Evolutionary conservation across 2,113 vertebrate species (phyloP), one percentile per base, ranked within the genome.

Genomic region (Ictidomys tridecemlineatus): DNA sequence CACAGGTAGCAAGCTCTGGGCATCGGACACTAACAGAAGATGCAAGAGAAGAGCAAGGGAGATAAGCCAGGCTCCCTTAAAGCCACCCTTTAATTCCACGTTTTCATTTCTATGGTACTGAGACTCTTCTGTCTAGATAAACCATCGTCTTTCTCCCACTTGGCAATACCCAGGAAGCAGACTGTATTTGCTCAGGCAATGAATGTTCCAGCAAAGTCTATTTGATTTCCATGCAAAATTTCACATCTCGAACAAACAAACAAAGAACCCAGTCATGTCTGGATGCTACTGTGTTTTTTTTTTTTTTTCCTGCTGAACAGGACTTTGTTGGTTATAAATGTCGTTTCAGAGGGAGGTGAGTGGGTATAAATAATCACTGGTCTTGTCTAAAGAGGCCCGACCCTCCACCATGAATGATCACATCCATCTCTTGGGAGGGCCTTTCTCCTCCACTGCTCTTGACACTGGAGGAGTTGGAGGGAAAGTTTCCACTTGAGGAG

Each of bases 381-480:
- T 45, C 48, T 74, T 45, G 20, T 78, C 48, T 8, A 34, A n/a
- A 92, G 77, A 74, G 48, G 39, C 28, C 73, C 88, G 48, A 30
- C n/a, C 48, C 73, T 93, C 30, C 28, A 5, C 45, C 42, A 65
- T 4, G 13, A 79, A 58, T 45, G 61, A 80, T 48, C 82, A 84
- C 95, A 97, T 12, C 20, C 70, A 1, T 0, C 96, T 97, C 97
- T 87, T 85, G 11, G 51, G 97, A 97, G 85, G 96, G 4, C 48
- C 78, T 93, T 93, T 96, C 97, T 97, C 96, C 96, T 96, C 95
- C 67, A 74, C 88, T 79, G 96, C 77, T 97, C 95, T 97, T 48
- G 0, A 85, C 26, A 61, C 95, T 97, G 86, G 70, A 91, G 97
- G 96, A 96, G 83, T 63, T 37, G 2, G 92, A 94, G 96, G 84